Evolutionary conservation across 2,797 vertebrate genomes (phyloP).

Genomic region (Lycodopsis pacificus): DNA sequence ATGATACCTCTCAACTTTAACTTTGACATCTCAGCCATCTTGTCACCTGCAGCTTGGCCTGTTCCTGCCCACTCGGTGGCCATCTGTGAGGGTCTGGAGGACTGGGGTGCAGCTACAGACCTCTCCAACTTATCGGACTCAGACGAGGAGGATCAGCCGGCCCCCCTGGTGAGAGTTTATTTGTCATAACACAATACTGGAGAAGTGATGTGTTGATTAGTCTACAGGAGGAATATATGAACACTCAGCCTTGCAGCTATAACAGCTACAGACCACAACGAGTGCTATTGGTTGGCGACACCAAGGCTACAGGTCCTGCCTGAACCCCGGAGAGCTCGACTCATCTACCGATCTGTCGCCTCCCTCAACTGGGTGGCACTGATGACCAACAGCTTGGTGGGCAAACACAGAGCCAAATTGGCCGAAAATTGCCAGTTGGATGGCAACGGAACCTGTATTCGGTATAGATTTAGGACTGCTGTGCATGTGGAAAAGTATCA

Average conservation of each 20-base stretch:
- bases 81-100: constrained; percentile 89
- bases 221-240: background rate
- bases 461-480: background rate
- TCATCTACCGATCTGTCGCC: background rate
- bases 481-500: background rate
- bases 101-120: constrained; percentile 87
- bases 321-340: background rate
- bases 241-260: background rate
- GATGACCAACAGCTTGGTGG: background rate
- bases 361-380: background rate
- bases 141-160: constrained; percentile 89
- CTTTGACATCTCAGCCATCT: constrained; percentile 1
- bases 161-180: constrained; percentile 85
- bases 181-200: background rate
- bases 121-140: constrained; percentile 89
- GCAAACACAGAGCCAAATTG: background rate
- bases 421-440: too few relatives aligned
- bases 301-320: background rate
- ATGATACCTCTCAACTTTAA: background rate
- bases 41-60: constrained; percentile 86
- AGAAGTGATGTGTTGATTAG: background rate
- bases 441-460: too few relatives aligned
- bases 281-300: background rate
- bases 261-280: background rate
- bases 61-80: constrained; percentile 88